These are phyloP conservation scores for Ictidomys tridecemlineatus DNA, from an alignment of 2,113 vertebrate genomes.

Conservation along the genomic window DNA sequence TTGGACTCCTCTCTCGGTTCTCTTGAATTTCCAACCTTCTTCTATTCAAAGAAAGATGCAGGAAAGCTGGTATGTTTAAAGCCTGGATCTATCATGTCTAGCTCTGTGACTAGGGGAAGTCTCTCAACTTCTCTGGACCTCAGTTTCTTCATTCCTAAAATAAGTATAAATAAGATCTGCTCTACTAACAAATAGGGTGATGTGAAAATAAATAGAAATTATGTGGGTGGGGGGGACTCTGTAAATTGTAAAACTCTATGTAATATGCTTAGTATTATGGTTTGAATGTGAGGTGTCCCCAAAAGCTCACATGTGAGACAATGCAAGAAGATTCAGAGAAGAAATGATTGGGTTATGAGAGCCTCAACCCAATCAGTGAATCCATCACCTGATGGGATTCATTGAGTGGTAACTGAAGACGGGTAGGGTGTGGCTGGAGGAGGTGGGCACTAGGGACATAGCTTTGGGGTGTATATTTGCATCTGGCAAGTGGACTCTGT, in stretches of 20 bases:
- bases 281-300: no score
- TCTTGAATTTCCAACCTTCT: neutral
- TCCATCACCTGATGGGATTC: no score
- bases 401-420: no score
- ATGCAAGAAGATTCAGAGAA: no score
- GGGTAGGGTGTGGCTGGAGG: no score
- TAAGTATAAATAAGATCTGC: neutral
- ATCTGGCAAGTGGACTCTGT: no score
- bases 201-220: neutral
- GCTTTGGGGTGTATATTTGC: no score
- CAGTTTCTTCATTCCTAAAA: slow-evolving; percentile 1
- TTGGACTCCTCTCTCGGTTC: neutral
- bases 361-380: no score
- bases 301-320: no score
- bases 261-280: neutral
- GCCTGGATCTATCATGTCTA: neutral
- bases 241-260: neutral
- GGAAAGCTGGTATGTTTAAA: neutral
- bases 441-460: no score
- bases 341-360: no score
- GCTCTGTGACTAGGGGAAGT: neutral
- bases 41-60: neutral
- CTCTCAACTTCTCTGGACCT: neutral
- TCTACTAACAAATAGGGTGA: neutral
- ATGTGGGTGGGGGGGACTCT: neutral